Conservation (phyloP, 2,888 invertebrate genomes). For the Hemistola chrysoprasaria region DNA sequence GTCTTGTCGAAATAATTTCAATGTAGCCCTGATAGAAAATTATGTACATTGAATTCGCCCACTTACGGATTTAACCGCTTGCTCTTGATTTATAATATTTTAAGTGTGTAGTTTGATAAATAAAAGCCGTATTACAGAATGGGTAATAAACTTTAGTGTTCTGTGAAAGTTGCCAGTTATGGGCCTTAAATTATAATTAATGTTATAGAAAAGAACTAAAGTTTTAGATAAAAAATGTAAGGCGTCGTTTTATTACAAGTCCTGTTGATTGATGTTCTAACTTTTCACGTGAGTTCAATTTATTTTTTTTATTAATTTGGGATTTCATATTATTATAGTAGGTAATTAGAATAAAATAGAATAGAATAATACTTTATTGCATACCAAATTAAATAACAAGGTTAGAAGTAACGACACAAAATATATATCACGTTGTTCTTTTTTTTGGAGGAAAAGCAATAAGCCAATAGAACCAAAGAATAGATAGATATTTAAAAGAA, state of each 20-base stretch:
- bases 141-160: constrained; percentile 13
- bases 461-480: too few relatives aligned
- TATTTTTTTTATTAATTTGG: too few relatives aligned
- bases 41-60: constrained; percentile 29
- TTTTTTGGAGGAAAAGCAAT: too few relatives aligned
- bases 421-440: too few relatives aligned
- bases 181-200: constrained; percentile 13
- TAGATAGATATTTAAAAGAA: too few relatives aligned
- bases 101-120: constrained; percentile 22
- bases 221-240: constrained; percentile 1
- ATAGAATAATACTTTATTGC: too few relatives aligned
- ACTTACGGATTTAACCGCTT: constrained; percentile 22
- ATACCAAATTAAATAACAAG: too few relatives aligned
- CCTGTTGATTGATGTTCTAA: too few relatives aligned
- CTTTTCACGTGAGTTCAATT: too few relatives aligned
- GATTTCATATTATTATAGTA: too few relatives aligned
- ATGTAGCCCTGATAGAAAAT: constrained; percentile 33
- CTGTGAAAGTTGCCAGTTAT: constrained; percentile 12
- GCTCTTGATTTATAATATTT: constrained; percentile 27
- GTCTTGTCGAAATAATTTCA: constrained; percentile 46
- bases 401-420: too few relatives aligned
- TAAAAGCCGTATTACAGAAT: constrained; percentile 12
- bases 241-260: not conserved
- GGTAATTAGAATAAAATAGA: too few relatives aligned
- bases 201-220: constrained; percentile 2